Conservation (phyloP, 1,140 invertebrate genomes). For the Meloidogyne chitwoodi region DNA sequence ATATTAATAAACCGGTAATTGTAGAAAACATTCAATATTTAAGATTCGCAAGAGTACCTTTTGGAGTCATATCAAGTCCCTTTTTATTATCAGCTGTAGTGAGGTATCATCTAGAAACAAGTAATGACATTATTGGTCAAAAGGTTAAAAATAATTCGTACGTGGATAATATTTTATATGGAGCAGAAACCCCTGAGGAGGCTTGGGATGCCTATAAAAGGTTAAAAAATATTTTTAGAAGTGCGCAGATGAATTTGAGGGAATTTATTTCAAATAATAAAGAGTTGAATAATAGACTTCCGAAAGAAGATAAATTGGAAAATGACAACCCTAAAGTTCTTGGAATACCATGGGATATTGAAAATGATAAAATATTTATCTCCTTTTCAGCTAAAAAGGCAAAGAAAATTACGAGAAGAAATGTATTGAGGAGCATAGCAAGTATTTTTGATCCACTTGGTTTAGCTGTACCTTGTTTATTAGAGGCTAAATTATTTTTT, state of each 20-base stretch:
- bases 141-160: background rate
- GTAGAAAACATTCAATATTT: constrained; percentile 6
- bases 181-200: background rate
- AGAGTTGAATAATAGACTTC: background rate
- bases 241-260: constrained; percentile 5
- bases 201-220: background rate
- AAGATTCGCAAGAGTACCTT: constrained; percentile 30
- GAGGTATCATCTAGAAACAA: constrained; percentile 16
- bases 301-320: background rate
- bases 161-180: too few relatives aligned
- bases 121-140: too few relatives aligned
- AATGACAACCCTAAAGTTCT: background rate
- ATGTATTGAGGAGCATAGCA: background rate
- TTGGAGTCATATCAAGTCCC: constrained; percentile 28
- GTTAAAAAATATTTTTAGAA: background rate
- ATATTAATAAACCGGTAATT: background rate
- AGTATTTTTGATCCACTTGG: constrained; percentile 1
- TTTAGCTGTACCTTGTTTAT: background rate
- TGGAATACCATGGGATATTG: background rate
- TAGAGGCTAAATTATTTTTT: background rate
- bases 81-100: constrained; percentile 31
- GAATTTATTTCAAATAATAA: background rate
- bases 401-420: background rate
- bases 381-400: background rate
- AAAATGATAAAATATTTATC: background rate